Evolutionary conservation across 2,888 invertebrate genomes (phyloP), one percentile per base, ranked within the genome.

Genomic region (Idaea dimidiata): DNA sequence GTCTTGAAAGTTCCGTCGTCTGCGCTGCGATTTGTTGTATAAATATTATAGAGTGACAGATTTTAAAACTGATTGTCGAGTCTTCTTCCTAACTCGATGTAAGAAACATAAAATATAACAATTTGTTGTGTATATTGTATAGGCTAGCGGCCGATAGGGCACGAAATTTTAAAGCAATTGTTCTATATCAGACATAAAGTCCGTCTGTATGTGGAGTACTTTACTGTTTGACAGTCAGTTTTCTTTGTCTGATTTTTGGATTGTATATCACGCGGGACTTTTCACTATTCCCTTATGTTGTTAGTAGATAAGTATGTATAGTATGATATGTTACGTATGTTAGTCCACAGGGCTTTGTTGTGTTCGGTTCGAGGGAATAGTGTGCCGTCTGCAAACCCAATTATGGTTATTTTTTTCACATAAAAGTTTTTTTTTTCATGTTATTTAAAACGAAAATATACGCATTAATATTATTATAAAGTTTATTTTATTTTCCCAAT

Each of bases 401-500:
- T 87, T 87, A 88, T 86, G 90, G 89, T 84, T 86, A 86, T 24
- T 87, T 88, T 87, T 89, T 88, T 87, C 87, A 82, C 86, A 83
- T 81, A 82, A 77, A 0, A 17, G 58, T 68, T 84, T 88, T 88
- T 86, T 86, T 90, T 91, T 88, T 83, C 88, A 89, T 90, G 91
- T 91, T 87, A 87, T 85, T 87, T 87, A 89, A 89, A 87, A 81
- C 83, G 82, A 87, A 89, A 90, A 82, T 91, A 91, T 90, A 89
- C 83, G 87, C 89, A 89, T 89, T 87, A 86, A 88, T 87, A 88
- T 83, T 80, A 82, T 63, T 60, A 60, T 18, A 8, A 67, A 59
- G 65, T 60, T 17, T 63, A 68, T 68, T 63, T 87, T 87, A 87
- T 73, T 75, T 82, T 87, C 68, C n/a, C n/a, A n/a, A 17, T 56